Percentiles rank a stretch among this genome's conserved stretches.
phyloP scores from a whole-genome alignment of 2,888 invertebrate genomes.

The Frankliniella intonsa region DNA sequence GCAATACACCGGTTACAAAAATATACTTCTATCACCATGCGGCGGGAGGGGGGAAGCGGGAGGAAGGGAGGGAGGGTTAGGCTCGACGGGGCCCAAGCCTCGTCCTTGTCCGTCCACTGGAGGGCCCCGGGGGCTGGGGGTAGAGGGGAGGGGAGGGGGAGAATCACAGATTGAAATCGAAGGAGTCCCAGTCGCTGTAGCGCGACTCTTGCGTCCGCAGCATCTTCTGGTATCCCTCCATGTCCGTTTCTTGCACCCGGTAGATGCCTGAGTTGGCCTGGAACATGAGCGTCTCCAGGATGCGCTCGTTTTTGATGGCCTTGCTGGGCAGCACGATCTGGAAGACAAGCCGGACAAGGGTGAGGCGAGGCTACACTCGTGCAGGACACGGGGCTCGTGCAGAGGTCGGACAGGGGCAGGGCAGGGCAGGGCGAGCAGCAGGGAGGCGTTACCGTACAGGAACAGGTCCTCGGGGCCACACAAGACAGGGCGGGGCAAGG shows the following conservation, averaged over 20 bases:
- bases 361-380: background rate
- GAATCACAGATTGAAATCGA: slow-evolving; percentile 65
- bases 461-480: background rate
- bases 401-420: background rate
- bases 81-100: background rate
- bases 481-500: background rate
- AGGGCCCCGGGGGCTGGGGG: background rate
- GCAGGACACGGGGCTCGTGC: background rate
- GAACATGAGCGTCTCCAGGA: slow-evolving; percentile 86
- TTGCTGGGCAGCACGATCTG: slow-evolving; percentile 85
- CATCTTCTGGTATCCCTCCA: slow-evolving; percentile 81
- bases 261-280: slow-evolving; percentile 92
- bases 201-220: slow-evolving; percentile 85
- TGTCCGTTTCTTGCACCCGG: slow-evolving; percentile 79
- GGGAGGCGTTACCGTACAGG: background rate
- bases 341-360: slow-evolving; percentile 37
- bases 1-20: too few species aligned
- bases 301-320: slow-evolving; percentile 86
- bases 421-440: background rate
- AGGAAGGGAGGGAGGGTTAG: too few species aligned
- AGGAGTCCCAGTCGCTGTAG: slow-evolving; percentile 75
- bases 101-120: background rate
- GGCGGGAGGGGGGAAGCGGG: background rate
- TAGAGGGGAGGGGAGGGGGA: slow-evolving; percentile 9
- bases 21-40: background rate